phyloP scores from a whole-genome alignment of 2,113 vertebrate species.

The Delphinapterus leucas region DNA sequence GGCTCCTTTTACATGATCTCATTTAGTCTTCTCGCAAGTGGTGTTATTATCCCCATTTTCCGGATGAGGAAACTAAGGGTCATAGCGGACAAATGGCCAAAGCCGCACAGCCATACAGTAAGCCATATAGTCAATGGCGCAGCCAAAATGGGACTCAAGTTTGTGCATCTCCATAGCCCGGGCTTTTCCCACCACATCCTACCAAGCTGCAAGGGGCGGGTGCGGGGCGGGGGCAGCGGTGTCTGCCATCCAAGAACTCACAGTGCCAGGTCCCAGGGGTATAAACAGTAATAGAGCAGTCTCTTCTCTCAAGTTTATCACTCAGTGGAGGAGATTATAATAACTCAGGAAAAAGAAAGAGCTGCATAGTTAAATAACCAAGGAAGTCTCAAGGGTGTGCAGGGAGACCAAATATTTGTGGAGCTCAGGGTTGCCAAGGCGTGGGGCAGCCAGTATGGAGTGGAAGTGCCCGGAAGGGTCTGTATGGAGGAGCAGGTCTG shows the following conservation, averaged over 20 bases:
- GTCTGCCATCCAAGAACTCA: neutral
- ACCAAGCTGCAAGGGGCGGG: neutral
- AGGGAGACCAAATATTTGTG: neutral
- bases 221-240: neutral
- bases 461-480: neutral
- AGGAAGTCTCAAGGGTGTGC: neutral
- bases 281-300: neutral
- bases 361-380: neutral
- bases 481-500: neutral
- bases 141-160: neutral
- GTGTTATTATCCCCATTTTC: neutral
- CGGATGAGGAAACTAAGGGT: neutral
- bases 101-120: neutral
- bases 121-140: neutral
- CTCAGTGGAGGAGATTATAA: neutral
- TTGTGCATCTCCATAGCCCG: neutral
- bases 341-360: conserved; percentile 26
- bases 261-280: neutral
- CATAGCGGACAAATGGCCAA: neutral
- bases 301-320: neutral
- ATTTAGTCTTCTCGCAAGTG: neutral
- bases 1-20: neutral
- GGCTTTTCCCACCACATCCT: neutral
- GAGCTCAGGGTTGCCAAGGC: neutral
- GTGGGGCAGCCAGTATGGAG: neutral